Evolutionary conservation across 37 sponge, comb jelly and placozoan genomes (phyloP).

Genomic region (Crambe crambe): DNA sequence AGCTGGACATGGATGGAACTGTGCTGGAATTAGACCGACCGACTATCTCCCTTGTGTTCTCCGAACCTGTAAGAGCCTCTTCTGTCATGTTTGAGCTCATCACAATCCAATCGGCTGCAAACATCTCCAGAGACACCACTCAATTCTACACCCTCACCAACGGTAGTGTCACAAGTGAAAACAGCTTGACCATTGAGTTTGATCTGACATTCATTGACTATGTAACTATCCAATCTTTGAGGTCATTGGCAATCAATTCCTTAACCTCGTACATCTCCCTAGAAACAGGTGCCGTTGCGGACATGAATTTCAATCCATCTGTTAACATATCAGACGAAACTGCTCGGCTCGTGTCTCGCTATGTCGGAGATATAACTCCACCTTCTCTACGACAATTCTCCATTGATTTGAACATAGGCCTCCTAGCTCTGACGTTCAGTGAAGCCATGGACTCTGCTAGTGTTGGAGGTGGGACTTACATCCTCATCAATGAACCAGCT

Average conservation of each 20-base stretch:
- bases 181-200: slow-evolving; percentile 45
- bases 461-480: slow-evolving; percentile 13
- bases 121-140: slow-evolving; percentile 7
- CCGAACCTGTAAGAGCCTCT: slow-evolving; percentile 70
- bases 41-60: slow-evolving; percentile 66
- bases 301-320: slow-evolving; percentile 73
- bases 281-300: slow-evolving; percentile 33
- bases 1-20: slow-evolving; percentile 67
- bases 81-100: slow-evolving; percentile 49
- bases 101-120: slow-evolving; percentile 58
- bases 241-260: slow-evolving; percentile 29
- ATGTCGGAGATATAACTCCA: slow-evolving; percentile 40
- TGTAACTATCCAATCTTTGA: slow-evolving; percentile 63
- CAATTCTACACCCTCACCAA: slow-evolving; percentile 60
- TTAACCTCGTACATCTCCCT: slow-evolving; percentile 63
- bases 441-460: slow-evolving; percentile 61
- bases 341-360: slow-evolving; percentile 25
- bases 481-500: neutral
- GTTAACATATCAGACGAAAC: slow-evolving; percentile 30
- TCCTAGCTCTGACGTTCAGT: slow-evolving; percentile 70
- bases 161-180: slow-evolving; percentile 53
- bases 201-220: slow-evolving; percentile 65
- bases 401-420: slow-evolving; percentile 66
- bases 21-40: neutral
- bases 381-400: slow-evolving; percentile 63